These are phyloP conservation scores for Sebastes nivosus DNA, from an alignment of 2,797 vertebrate genomes.

Conservation along the genomic window DNA sequence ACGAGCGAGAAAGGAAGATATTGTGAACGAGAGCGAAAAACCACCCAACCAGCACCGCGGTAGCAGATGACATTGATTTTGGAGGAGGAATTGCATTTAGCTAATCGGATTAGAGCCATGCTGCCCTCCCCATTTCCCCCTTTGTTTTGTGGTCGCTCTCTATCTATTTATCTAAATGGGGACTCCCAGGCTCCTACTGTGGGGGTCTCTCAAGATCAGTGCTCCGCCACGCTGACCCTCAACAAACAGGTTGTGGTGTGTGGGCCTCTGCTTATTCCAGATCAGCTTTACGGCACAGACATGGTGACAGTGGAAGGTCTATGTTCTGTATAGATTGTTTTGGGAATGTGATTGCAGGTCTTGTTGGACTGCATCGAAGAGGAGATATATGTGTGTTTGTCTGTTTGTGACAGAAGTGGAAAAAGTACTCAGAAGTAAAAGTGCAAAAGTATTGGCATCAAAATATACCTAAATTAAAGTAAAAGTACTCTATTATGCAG, in stretches of 20 bases:
- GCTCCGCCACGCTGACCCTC: constrained; percentile 21
- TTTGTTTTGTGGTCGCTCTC: constrained; percentile 79
- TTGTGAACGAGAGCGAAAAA: constrained; percentile 28
- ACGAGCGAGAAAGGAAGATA: constrained; percentile 31
- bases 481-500: no score
- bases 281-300: background rate
- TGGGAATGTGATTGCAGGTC: background rate
- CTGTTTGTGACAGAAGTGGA: no score
- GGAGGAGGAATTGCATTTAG: constrained; percentile 81
- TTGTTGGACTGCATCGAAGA: background rate
- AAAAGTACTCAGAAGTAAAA: no score
- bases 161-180: constrained; percentile 80
- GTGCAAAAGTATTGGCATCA: no score
- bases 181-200: constrained; percentile 63
- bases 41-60: constrained; percentile 39
- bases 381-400: background rate
- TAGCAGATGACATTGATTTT: constrained; percentile 82
- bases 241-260: constrained; percentile 31
- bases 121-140: constrained; percentile 74
- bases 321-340: background rate
- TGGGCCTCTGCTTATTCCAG: constrained; percentile 13
- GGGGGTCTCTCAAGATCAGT: constrained; percentile 54
- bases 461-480: no score
- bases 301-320: background rate
- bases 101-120: constrained; percentile 80